phyloP scores from a whole-genome alignment of 2,113 vertebrate genomes.

The Rhinolophus sinicus region DNA sequence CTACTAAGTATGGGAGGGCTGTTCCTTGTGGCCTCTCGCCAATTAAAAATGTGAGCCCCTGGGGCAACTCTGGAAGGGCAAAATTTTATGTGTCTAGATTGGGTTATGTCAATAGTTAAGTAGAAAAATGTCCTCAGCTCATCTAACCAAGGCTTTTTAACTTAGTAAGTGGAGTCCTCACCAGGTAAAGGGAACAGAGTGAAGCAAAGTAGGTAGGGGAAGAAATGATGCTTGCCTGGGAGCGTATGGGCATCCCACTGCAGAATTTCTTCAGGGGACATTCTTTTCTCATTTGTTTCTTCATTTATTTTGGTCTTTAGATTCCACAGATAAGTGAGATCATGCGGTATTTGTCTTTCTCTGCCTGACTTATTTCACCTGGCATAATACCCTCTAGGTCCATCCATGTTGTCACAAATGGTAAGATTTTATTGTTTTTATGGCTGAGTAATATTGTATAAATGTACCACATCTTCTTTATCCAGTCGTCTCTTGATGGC shows the following conservation, averaged over 20 bases:
- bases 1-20: background rate
- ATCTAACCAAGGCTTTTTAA: background rate
- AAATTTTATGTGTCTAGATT: background rate
- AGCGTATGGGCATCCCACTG: fast-evolving
- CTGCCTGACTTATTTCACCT: too few species aligned
- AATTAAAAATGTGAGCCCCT: background rate
- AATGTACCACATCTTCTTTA: too few species aligned
- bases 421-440: too few species aligned
- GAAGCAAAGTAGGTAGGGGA: background rate
- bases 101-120: background rate
- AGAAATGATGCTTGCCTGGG: too few species aligned
- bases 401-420: too few species aligned
- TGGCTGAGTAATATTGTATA: too few species aligned
- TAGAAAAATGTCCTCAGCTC: background rate
- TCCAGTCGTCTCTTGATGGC: too few species aligned
- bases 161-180: background rate
- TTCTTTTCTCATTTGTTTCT: background rate
- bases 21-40: background rate
- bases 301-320: too few species aligned
- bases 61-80: background rate
- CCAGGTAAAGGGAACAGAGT: background rate
- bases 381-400: too few species aligned
- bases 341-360: too few species aligned
- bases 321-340: too few species aligned
- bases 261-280: background rate